Conservation (phyloP, 2,888 invertebrate genomes). For the Drosophila pegasa region DNA sequence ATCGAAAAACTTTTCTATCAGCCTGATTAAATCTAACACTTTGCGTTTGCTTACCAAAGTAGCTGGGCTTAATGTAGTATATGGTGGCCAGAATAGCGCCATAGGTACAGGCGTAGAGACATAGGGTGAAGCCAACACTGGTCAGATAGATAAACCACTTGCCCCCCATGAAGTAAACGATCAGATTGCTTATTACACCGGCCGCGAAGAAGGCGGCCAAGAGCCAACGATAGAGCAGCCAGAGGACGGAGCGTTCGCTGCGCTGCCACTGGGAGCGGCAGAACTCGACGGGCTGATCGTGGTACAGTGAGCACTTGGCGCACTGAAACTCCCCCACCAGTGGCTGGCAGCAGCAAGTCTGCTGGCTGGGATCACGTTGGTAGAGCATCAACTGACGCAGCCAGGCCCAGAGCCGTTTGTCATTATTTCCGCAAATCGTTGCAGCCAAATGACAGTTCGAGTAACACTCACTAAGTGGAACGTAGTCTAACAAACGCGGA, state of each 20-base stretch:
- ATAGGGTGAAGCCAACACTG: conserved; percentile 82
- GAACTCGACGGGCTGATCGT: conserved; percentile 64
- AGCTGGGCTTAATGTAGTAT: conserved; percentile 67
- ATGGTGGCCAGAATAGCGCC: conserved; percentile 82
- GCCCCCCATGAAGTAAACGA: conserved; percentile 55
- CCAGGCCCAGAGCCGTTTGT: conserved; percentile 27
- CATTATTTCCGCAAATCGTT: conserved; percentile 57
- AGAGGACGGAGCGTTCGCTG: conserved; percentile 67
- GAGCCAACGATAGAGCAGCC: conserved; percentile 82
- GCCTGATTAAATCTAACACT: too few species aligned
- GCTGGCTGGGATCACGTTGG: conserved; percentile 41
- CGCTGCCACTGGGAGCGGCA: conserved; percentile 81
- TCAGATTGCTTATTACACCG: conserved; percentile 68
- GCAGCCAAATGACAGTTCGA: conserved; percentile 30
- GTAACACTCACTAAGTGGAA: conserved; percentile 2
- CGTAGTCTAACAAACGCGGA: neutral
- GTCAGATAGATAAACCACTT: conserved; percentile 83
- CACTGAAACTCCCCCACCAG: conserved; percentile 73
- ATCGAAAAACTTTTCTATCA: neutral
- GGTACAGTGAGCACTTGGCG: conserved; percentile 66
- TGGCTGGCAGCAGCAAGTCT: conserved; percentile 56
- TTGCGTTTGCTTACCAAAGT: conserved; percentile 70
- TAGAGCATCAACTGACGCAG: conserved; percentile 60
- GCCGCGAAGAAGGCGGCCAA: conserved; percentile 75
- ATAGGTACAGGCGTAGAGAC: conserved; percentile 74